Evolutionary conservation across 2,888 invertebrate species (phyloP).

Genomic region (Oscheius onirici): DNA sequence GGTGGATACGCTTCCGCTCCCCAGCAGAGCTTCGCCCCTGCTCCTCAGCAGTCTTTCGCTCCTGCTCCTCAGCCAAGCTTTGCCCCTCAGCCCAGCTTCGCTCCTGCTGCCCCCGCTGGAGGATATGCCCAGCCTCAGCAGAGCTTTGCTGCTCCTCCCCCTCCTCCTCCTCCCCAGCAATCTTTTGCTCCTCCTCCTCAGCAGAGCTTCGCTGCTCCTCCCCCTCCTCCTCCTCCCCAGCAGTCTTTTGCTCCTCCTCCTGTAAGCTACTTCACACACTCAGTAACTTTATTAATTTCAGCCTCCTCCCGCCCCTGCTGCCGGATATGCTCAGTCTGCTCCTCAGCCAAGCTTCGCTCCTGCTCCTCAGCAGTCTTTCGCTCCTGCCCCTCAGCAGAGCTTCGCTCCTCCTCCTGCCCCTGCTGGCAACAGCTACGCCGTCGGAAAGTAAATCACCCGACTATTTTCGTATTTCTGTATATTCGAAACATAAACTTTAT

Average conservation of each 20-base stretch:
- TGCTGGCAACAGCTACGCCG: conserved; percentile 12
- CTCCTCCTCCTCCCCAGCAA: conserved; percentile 7
- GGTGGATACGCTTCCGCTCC: conserved; percentile 20
- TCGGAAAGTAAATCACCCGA: background rate
- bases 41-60: background rate
- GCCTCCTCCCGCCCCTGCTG: conserved; percentile 4
- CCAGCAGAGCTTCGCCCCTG: background rate
- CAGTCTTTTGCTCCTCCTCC: conserved; percentile 10
- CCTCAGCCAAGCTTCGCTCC: conserved; percentile 4
- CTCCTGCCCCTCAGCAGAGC: background rate
- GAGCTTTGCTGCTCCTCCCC: background rate
- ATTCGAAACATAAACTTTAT: conserved; percentile 10
- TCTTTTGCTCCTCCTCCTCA: conserved; percentile 5
- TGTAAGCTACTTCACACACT: background rate
- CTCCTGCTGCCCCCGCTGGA: conserved; percentile 14
- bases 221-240: background rate
- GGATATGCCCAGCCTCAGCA: conserved; percentile 10
- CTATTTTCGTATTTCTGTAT: conserved; percentile 6
- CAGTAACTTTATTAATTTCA: too few species aligned
- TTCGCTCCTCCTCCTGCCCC: conserved; percentile 4
- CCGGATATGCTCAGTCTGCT: conserved; percentile 4
- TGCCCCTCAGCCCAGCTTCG: background rate
- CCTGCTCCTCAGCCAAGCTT: background rate
- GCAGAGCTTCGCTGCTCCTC: background rate
- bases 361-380: background rate